Base-by-base conservation (phyloP, 2,888 invertebrate species). In the Apamea sordens region DNA sequence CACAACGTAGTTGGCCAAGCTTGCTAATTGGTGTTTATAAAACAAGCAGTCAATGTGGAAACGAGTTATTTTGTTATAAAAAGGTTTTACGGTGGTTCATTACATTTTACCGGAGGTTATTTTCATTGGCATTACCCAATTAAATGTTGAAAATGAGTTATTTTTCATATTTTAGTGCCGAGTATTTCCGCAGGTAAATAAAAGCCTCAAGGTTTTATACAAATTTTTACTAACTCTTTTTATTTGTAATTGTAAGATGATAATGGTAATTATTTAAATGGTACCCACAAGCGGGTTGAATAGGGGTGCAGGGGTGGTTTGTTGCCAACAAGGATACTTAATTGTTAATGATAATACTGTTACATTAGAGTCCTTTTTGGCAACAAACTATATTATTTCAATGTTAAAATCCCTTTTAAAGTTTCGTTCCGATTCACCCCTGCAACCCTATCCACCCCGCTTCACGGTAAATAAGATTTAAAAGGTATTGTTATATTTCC, bases 11-110 rank as follows among this genome's bases (percentile, higher is more conserved):
- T 28, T 76, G 32, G 24, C 18, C 32, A 32, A 61, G 50, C 36
- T 44, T 76, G 76, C 67, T 71, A 76, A 76, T 76, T 68, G 67
- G 24, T 68, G 67, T 76, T 82, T 82, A 63, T 68, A 72, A 63
- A 82, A 72, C 63, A 68, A 81, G 32, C 76, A 72, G 36, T 47
- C 36, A 41, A 50, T 76, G 36, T 71, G 36, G 24, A 71, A 82
- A 72, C n/a, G n/a, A 50, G 67, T 36, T 18, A 24, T 68, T 28
- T 47, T 44, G 6, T 18, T 50, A 63, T 56, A 59, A 21, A 28
- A 41, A n/a, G 21, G 36, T n/a, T 69, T 67, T 28, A 65, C 7
- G 47, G 21, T 59, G 28, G 47, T 41, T 59, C 53, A 63, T 32
- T 41, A 50, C 7, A 10, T 36, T n/a, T n/a, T 41, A 56, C 28